These are phyloP conservation scores for Aegotheles bennettii DNA, from an alignment of 2,113 vertebrate species.

Conservation along the genomic window DNA sequence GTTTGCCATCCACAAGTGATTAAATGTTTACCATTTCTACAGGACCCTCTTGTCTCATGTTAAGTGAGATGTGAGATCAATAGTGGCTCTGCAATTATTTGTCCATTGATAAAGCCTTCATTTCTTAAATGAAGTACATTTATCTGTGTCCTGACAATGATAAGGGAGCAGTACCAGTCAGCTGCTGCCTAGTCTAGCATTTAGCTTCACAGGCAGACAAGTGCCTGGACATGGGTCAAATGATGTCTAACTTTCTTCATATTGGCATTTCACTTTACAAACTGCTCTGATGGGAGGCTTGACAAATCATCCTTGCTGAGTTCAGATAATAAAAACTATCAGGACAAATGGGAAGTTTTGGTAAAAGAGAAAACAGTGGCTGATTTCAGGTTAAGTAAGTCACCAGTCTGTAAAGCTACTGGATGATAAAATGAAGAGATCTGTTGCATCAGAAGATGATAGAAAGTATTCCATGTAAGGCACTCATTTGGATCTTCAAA, in stretches of 20 bases:
- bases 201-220: constrained; percentile 52
- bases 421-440: background rate
- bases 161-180: constrained; percentile 5
- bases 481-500: background rate
- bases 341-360: constrained; percentile 26
- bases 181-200: constrained; percentile 6
- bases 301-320: constrained; percentile 45
- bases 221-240: constrained; percentile 67
- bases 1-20: background rate
- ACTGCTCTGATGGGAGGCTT: constrained; percentile 52
- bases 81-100: constrained; percentile 78
- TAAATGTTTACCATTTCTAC: constrained; percentile 71
- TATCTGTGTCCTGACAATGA: constrained; percentile 61
- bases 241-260: constrained; percentile 74
- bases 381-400: constrained; percentile 2
- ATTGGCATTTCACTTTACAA: constrained; percentile 80
- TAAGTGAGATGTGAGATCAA: constrained; percentile 68
- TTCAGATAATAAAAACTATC: constrained; percentile 19
- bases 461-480: background rate
- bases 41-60: constrained; percentile 65
- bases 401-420: background rate
- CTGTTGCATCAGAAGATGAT: background rate
- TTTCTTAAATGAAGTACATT: constrained; percentile 69
- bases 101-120: constrained; percentile 78
- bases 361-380: background rate